These are phyloP conservation scores for Papilio demoleus DNA, from an alignment of 2,888 invertebrate species.

Conservation along the genomic window DNA sequence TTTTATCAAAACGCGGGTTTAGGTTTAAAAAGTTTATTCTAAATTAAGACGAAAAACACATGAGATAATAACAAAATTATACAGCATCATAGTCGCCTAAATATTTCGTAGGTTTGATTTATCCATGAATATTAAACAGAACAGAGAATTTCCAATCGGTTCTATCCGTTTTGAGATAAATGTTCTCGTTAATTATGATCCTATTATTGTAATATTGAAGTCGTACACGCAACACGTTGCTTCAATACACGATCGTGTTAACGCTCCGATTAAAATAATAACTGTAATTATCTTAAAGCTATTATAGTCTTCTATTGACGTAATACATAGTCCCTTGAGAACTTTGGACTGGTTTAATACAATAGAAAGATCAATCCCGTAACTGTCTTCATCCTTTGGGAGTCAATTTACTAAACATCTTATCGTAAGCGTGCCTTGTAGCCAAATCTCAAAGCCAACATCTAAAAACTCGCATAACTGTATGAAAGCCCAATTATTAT, in stretches of 20 bases:
- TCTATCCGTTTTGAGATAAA: slow-evolving; percentile 5
- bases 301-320: not conserved
- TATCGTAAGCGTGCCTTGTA: too few relatives aligned
- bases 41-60: too few relatives aligned
- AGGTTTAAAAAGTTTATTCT: too few relatives aligned
- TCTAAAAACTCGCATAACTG: too few relatives aligned
- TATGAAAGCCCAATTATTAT: too few relatives aligned
- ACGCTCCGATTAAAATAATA: not conserved
- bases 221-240: slow-evolving; percentile 14
- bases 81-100: too few relatives aligned
- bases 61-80: too few relatives aligned
- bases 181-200: not conserved
- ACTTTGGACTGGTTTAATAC: not conserved
- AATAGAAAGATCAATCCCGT: not conserved
- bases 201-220: slow-evolving; percentile 5
- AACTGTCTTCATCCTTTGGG: too few relatives aligned
- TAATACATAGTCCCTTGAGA: not conserved
- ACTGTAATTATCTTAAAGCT: slow-evolving; percentile 13
- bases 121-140: not conserved
- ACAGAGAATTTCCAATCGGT: not conserved
- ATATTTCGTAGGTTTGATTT: not conserved
- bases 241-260: not conserved
- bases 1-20: too few relatives aligned
- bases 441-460: too few relatives aligned
- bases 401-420: too few relatives aligned